Conservation (phyloP, 2,888 invertebrate genomes). For the Melipona bicolor region DNA sequence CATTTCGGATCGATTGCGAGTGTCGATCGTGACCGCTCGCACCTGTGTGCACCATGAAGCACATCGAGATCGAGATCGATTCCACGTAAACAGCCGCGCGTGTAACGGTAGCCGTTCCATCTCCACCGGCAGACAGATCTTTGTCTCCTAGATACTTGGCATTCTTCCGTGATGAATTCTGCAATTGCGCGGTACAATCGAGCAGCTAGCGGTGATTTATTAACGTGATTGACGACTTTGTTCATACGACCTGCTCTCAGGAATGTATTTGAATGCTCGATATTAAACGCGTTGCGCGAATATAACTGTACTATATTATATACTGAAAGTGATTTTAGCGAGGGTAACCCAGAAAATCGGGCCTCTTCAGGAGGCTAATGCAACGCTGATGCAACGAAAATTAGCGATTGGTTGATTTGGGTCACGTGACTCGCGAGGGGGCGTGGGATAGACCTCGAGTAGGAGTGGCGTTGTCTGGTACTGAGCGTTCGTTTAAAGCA, state of each 20-base stretch:
- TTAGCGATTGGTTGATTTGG: no score
- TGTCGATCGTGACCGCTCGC: conserved; percentile 44
- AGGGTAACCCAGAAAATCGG: no score
- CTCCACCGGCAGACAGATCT: neutral
- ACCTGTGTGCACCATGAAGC: conserved; percentile 23
- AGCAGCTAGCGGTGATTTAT: neutral
- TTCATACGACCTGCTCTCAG: neutral
- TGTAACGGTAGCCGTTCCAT: conserved; percentile 33
- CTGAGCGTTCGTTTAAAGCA: no score
- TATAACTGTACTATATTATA: no score
- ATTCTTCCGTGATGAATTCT: neutral
- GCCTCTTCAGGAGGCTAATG: no score
- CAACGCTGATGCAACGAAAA: no score
- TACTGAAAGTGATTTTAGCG: no score
- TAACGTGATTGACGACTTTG: neutral
- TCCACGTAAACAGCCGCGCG: conserved; percentile 18
- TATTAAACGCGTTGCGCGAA: no score
- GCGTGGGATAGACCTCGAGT: no score
- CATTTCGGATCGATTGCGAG: conserved; percentile 39
- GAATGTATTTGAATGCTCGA: no score
- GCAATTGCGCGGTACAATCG: neutral
- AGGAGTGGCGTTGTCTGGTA: no score
- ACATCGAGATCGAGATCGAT: conserved; percentile 24
- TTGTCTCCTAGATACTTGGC: neutral
- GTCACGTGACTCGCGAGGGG: no score